A percentile compares a stretch with the other conserved stretches of the same genome.
Evolutionary conservation across 2,888 invertebrate species (phyloP).

Genomic region (Parnassius apollo): DNA sequence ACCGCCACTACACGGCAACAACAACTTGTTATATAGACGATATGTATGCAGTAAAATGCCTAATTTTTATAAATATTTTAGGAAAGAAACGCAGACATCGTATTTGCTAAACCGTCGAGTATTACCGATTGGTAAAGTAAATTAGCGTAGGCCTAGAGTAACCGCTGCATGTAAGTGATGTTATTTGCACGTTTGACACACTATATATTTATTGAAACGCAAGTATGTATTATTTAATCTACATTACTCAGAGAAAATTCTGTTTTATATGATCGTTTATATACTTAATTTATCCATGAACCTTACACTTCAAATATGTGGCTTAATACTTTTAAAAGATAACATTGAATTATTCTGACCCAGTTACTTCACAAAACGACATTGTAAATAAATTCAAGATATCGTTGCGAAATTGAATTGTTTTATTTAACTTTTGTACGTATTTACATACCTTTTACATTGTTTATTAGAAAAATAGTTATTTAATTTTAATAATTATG

Average conservation of each 20-base stretch:
- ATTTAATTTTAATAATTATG: not conserved
- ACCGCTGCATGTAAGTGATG: slow-evolving; percentile 65
- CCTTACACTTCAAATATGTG: slow-evolving; percentile 12
- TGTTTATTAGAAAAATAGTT: too few species aligned
- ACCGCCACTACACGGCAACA: too few species aligned
- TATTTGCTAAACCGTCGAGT: slow-evolving; percentile 60
- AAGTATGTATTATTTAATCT: slow-evolving; percentile 27
- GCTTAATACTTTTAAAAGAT: slow-evolving; percentile 4
- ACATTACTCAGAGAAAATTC: slow-evolving; percentile 16
- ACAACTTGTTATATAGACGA: slow-evolving; percentile 66
- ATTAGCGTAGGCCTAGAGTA: slow-evolving; percentile 46
- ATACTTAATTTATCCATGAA: slow-evolving; percentile 5
- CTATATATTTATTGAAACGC: slow-evolving; percentile 46
- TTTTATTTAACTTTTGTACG: slow-evolving; percentile 34
- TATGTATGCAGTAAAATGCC: slow-evolving; percentile 50
- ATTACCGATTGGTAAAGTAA: slow-evolving; percentile 58
- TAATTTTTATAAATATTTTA: slow-evolving; percentile 52
- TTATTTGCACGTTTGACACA: slow-evolving; percentile 53
- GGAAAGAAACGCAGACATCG: slow-evolving; percentile 50
- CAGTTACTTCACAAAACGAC: not conserved
- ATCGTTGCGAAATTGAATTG: slow-evolving; percentile 51
- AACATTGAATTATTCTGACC: slow-evolving; percentile 2
- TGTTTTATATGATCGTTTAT: slow-evolving; percentile 13
- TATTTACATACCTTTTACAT: slow-evolving; percentile 17
- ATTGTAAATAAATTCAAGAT: not conserved